phyloP scores from a whole-genome alignment of 2,888 invertebrate species.

The Thymelicus acteon region DNA sequence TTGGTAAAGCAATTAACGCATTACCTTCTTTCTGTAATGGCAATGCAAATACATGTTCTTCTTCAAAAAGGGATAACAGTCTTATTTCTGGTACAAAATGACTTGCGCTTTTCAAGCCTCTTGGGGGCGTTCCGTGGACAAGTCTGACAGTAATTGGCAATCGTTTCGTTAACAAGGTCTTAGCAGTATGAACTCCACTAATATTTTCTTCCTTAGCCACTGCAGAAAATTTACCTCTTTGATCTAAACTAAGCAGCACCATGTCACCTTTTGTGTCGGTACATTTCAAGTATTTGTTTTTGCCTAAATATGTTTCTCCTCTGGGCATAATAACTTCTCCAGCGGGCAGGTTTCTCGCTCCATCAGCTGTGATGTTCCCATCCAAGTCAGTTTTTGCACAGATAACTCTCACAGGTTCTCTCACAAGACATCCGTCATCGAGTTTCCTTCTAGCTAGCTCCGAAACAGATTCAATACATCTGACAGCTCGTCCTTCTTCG shows the following conservation, averaged over 20 bases:
- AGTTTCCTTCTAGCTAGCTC: constrained; percentile 92
- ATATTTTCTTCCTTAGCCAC: constrained; percentile 97
- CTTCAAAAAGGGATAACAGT: constrained; percentile 93
- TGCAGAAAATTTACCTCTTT: constrained; percentile 96
- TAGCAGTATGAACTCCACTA: constrained; percentile 96
- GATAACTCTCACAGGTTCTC: constrained; percentile 90
- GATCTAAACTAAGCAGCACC: constrained; percentile 92
- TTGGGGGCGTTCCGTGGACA: constrained; percentile 95
- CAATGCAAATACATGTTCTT: constrained; percentile 93
- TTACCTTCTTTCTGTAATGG: constrained; percentile 93
- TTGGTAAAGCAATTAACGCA: constrained; percentile 91
- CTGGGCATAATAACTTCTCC: constrained; percentile 93
- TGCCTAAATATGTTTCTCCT: constrained; percentile 88
- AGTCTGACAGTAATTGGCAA: constrained; percentile 96
- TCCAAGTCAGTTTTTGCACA: constrained; percentile 86
- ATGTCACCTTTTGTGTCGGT: constrained; percentile 93
- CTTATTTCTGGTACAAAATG: constrained; percentile 94
- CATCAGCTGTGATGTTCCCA: constrained; percentile 87
- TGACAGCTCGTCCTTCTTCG: constrained; percentile 96
- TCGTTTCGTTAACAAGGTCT: constrained; percentile 94
- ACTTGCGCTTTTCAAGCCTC: constrained; percentile 91
- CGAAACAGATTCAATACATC: constrained; percentile 94
- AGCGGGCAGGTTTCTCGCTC: constrained; percentile 90
- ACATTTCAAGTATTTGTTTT: constrained; percentile 94
- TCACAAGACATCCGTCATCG: constrained; percentile 90